phyloP scores from a whole-genome alignment of 2,797 vertebrate species.

The Gallinago solitaria region DNA sequence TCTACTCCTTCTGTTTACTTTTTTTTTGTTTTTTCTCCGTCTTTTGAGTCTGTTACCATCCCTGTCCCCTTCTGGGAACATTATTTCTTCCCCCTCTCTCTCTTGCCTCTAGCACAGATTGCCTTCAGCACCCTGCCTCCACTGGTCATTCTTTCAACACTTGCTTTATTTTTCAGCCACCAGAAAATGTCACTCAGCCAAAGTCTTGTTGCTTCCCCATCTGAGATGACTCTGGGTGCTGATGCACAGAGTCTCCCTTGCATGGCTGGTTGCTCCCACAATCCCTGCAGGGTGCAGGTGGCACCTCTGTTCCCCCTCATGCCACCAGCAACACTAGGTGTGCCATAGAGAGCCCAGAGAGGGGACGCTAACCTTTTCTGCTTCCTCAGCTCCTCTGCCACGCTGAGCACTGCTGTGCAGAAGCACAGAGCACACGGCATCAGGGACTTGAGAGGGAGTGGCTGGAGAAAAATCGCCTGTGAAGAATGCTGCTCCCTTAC shows the following conservation, averaged over 20 bases:
- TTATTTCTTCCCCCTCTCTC: neutral
- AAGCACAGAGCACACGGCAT: fast-evolving
- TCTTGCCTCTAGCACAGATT: neutral
- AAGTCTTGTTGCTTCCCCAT: neutral
- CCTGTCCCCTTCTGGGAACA: neutral
- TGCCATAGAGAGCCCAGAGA: neutral
- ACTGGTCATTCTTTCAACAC: neutral
- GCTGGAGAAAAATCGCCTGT: neutral
- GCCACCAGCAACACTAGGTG: fast-evolving
- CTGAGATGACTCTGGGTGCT: neutral
- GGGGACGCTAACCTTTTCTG: neutral
- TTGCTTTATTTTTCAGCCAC: neutral
- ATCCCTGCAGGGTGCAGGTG: fast-evolving
- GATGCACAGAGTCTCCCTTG: too few species aligned
- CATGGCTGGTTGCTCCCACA: fast-evolving
- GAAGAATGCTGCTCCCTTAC: neutral
- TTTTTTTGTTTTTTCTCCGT: neutral
- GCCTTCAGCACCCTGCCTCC: neutral
- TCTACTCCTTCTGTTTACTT: neutral
- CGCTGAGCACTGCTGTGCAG: neutral
- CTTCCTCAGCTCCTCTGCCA: neutral
- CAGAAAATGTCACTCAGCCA: neutral
- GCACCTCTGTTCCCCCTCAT: fast-evolving
- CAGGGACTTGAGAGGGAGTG: neutral
- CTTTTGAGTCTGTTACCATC: neutral